Evolutionary conservation across 2,113 vertebrate genomes (phyloP).

Genomic region (Cisticola juncidis): DNA sequence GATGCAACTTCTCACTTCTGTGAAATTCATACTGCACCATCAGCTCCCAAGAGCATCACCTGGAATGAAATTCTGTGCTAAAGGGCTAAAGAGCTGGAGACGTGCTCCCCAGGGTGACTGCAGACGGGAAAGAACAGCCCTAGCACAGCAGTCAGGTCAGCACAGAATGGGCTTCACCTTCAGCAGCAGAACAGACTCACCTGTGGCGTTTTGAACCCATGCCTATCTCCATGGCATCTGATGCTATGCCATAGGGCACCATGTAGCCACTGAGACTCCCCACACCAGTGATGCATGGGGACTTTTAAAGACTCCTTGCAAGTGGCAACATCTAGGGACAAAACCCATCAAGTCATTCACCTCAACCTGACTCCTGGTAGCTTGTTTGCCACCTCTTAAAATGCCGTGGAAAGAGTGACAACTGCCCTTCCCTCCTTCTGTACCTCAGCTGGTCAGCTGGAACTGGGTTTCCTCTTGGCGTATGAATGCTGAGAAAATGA

Average conservation of each 20-base stretch:
- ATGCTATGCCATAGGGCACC: background rate
- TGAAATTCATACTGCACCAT: background rate
- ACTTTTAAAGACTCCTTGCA: background rate
- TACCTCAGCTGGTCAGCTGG: constrained; percentile 49
- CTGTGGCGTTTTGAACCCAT: background rate
- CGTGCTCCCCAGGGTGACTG: background rate
- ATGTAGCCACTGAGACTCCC: background rate
- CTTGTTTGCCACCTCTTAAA: background rate
- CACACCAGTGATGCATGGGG: background rate
- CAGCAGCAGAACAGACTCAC: background rate
- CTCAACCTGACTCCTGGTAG: background rate
- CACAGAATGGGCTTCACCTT: background rate
- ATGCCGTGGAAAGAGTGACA: background rate
- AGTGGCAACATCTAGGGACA: background rate
- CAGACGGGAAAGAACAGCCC: rapidly evolving
- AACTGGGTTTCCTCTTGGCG: constrained; percentile 46
- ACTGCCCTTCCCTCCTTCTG: constrained; percentile 32
- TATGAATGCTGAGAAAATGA: constrained; percentile 21
- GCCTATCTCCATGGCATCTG: background rate
- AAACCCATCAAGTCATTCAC: background rate
- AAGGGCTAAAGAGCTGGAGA: background rate
- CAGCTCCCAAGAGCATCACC: background rate
- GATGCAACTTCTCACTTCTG: background rate
- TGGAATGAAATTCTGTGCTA: background rate
- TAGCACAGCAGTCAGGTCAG: background rate